Percentiles rank a stretch among this genome's conserved stretches.
Evolutionary conservation across 2,113 vertebrate species (phyloP).

Genomic region (Notothenia coriiceps): DNA sequence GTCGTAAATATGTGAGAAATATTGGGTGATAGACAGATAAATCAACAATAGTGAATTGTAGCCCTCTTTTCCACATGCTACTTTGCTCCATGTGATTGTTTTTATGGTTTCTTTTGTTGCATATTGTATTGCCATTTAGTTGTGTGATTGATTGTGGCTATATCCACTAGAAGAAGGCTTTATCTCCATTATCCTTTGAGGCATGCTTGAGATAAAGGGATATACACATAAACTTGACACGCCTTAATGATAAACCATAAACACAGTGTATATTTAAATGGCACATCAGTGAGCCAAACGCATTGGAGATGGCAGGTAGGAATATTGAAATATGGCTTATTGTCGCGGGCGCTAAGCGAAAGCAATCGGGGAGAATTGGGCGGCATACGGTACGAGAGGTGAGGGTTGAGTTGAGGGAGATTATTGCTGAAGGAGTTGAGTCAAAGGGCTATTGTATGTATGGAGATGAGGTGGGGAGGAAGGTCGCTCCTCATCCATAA

Average conservation of each 20-base stretch:
- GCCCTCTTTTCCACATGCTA: not conserved
- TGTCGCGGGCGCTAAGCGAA: conserved; percentile 64
- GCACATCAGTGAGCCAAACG: conserved; percentile 21
- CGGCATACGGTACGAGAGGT: conserved; percentile 45
- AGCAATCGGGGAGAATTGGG: conserved; percentile 55
- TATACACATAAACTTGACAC: conserved; percentile 43
- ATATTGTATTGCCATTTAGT: conserved; percentile 25
- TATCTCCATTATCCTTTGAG: conserved; percentile 51
- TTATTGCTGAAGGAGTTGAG: conserved; percentile 58
- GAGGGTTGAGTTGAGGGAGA: conserved; percentile 62
- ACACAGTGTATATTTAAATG: conserved; percentile 68
- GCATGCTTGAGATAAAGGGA: conserved; percentile 40
- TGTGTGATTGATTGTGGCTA: conserved; percentile 41
- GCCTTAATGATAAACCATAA: conserved; percentile 57
- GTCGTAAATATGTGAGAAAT: not conserved
- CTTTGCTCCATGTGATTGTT: not conserved
- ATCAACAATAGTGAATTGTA: not conserved
- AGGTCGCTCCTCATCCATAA: conserved; percentile 78
- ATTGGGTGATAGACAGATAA: not conserved
- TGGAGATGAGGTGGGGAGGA: conserved; percentile 75
- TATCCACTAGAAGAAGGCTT: conserved; percentile 23
- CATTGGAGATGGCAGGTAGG: conserved; percentile 27
- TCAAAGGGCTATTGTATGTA: conserved; percentile 66
- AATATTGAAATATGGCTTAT: conserved; percentile 67
- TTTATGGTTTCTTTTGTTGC: conserved; percentile 4